These are phyloP conservation scores for Meriones psammophilus DNA, from an alignment of 2,797 vertebrate genomes.

Conservation along the genomic window DNA sequence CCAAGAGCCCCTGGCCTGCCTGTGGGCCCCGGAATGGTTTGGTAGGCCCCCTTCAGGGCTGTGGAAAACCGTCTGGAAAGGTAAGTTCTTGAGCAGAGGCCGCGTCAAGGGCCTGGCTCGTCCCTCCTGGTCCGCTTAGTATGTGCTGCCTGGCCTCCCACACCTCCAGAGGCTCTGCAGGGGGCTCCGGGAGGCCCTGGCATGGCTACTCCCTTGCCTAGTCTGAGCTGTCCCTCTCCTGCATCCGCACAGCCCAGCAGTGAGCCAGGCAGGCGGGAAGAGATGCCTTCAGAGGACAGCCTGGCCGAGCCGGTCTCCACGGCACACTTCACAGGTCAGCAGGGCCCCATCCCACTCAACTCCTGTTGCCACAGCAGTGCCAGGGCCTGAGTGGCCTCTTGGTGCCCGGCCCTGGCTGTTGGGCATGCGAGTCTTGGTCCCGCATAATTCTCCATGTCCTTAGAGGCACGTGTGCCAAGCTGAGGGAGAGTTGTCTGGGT, in stretches of 20 bases:
- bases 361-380: not conserved
- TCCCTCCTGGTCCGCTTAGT: not conserved
- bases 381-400: not conserved
- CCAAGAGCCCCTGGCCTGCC: conserved; percentile 87
- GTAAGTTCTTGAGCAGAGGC: conserved; percentile 83
- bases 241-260: conserved; percentile 85
- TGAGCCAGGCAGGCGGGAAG: conserved; percentile 90
- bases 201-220: not conserved
- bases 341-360: not conserved
- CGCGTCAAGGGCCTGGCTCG: not conserved
- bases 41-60: conserved; percentile 91
- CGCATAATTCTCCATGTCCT: not conserved
- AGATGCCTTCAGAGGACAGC: conserved; percentile 92
- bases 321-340: conserved; percentile 94
- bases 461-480: not conserved
- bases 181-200: not conserved
- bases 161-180: conserved; percentile 70
- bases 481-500: not conserved
- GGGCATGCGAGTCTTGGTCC: not conserved
- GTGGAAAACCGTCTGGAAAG: conserved; percentile 88
- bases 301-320: conserved; percentile 92
- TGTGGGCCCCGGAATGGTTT: conserved; percentile 91
- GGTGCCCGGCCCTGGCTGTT: not conserved
- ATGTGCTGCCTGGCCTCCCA: accelerated
- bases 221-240: not conserved